These are phyloP conservation scores for Nomia melanderi DNA, from an alignment of 1,140 invertebrate species.

Conservation along the genomic window DNA sequence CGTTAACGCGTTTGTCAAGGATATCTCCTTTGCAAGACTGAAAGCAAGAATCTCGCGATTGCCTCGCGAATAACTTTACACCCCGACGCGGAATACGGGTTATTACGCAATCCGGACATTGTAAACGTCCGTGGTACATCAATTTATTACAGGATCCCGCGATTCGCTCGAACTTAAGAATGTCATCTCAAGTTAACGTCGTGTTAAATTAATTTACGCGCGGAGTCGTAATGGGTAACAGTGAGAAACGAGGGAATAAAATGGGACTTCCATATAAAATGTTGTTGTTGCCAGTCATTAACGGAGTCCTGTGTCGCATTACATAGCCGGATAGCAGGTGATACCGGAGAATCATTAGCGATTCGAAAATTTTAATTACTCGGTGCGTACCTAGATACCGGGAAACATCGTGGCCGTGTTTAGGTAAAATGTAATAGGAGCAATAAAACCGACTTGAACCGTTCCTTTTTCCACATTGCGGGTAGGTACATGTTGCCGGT, in stretches of 20 bases:
- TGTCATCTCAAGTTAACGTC: slow-evolving; percentile 12
- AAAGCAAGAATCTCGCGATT: too few relatives aligned
- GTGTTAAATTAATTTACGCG: slow-evolving; percentile 46
- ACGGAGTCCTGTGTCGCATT: not conserved
- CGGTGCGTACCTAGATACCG: not conserved
- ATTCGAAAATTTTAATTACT: slow-evolving; percentile 56
- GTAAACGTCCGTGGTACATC: not conserved
- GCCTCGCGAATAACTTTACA: too few relatives aligned
- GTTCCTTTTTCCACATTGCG: not conserved
- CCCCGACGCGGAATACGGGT: too few relatives aligned
- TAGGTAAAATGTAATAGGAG: not conserved
- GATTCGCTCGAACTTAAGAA: not conserved
- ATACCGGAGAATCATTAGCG: slow-evolving; percentile 33
- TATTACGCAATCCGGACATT: too few relatives aligned
- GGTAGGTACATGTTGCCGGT: too few relatives aligned
- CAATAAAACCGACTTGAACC: not conserved
- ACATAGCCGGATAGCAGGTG: slow-evolving; percentile 16
- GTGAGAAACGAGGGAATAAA: slow-evolving; percentile 7
- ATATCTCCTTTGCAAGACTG: too few relatives aligned
- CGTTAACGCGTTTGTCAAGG: too few relatives aligned
- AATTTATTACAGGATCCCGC: not conserved
- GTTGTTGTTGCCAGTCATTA: slow-evolving; percentile 12
- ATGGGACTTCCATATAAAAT: slow-evolving; percentile 1
- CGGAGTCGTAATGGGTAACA: not conserved
- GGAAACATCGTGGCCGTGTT: not conserved